Conservation (phyloP, 92 coral and sea anemone species). For the Epizoanthus rinbou region DNA sequence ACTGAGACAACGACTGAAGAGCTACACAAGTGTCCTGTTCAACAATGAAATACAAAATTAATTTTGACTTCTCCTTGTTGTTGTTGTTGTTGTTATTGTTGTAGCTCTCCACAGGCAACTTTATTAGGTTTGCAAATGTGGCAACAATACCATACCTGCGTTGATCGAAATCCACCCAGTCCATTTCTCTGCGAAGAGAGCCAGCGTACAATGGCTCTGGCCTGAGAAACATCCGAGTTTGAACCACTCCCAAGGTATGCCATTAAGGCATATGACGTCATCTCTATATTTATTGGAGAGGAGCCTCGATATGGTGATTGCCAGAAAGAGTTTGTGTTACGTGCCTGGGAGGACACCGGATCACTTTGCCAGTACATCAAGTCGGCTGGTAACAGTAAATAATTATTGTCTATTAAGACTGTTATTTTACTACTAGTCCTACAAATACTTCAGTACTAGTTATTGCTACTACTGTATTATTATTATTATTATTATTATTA, state of each 20-base stretch:
- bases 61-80: neutral
- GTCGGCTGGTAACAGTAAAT: constrained; percentile 45
- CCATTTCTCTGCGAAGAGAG: constrained; percentile 44
- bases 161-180: constrained; percentile 48
- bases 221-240: neutral
- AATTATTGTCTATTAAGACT: no score
- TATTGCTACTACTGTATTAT: no score
- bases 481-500: no score
- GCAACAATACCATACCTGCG: constrained; percentile 26
- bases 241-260: constrained; percentile 21
- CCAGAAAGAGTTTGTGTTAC: constrained; percentile 6
- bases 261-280: constrained; percentile 53
- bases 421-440: no score
- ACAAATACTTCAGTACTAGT: no score
- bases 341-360: constrained; percentile 15
- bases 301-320: neutral
- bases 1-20: constrained; percentile 37
- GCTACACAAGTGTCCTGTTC: constrained; percentile 51
- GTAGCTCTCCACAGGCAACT: neutral
- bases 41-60: neutral
- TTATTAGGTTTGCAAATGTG: neutral
- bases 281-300: constrained; percentile 39
- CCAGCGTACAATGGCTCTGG: constrained; percentile 33
- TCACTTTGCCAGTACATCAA: constrained; percentile 72
- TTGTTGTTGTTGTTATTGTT: neutral